phyloP scores from a whole-genome alignment of 2,797 vertebrate species.

The Pogonophryne albipinna region DNA sequence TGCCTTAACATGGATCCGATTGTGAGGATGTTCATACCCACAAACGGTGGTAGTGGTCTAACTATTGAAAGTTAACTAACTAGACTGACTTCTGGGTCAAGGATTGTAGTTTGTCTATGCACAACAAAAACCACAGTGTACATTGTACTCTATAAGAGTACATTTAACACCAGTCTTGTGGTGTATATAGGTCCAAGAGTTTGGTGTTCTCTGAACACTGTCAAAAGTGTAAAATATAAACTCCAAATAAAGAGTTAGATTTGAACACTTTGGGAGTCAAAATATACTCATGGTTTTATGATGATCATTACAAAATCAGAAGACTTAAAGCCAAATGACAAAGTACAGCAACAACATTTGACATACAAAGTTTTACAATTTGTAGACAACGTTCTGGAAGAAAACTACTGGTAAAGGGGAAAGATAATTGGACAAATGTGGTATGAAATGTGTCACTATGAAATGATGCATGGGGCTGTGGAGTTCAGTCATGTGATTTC shows the following conservation, averaged over 20 bases:
- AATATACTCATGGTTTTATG: not conserved
- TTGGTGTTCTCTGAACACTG: too few species aligned
- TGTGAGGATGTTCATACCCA: not conserved
- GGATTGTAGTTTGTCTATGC: not conserved
- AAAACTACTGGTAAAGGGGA: constrained; percentile 1
- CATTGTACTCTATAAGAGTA: too few species aligned
- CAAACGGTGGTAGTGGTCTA: constrained; percentile 1
- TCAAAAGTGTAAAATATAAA: too few species aligned
- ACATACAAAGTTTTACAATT: not conserved
- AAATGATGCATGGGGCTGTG: constrained; percentile 16
- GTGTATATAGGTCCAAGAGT: too few species aligned
- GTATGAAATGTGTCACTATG: constrained; percentile 50
- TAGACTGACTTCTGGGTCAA: not conserved
- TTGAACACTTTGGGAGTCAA: too few species aligned
- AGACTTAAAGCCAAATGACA: not conserved
- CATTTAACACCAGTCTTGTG: too few species aligned
- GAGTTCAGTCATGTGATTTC: not conserved
- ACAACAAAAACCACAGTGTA: too few species aligned
- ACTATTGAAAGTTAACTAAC: not conserved
- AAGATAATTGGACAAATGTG: constrained; percentile 28
- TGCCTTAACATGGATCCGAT: not conserved
- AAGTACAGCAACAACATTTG: not conserved
- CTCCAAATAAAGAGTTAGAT: too few species aligned
- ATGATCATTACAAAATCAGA: constrained; percentile 19
- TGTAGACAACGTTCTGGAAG: constrained; percentile 25